Evolutionary conservation across 2,888 invertebrate species (phyloP).

Genomic region (Macropis europaea): DNA sequence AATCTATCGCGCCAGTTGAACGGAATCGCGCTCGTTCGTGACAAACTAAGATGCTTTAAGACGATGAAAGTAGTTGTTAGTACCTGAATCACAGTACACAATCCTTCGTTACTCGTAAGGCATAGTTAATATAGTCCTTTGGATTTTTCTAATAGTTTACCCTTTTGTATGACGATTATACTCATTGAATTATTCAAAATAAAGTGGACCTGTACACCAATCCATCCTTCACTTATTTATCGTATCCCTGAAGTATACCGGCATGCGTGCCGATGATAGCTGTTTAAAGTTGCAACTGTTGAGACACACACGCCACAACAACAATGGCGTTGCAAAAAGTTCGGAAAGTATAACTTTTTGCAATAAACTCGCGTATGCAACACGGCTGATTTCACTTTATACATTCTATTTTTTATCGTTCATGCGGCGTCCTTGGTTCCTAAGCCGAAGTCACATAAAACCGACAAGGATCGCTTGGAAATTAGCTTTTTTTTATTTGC

Average conservation of each 20-base stretch:
- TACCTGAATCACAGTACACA: constrained; percentile 71
- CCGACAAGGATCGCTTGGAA: not conserved
- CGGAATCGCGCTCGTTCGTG: constrained; percentile 5
- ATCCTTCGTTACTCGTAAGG: constrained; percentile 51
- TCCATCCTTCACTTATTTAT: not conserved
- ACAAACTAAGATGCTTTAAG: constrained; percentile 59
- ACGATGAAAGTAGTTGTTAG: constrained; percentile 62
- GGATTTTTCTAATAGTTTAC: constrained; percentile 45
- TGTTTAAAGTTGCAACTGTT: no score
- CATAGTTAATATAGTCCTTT: constrained; percentile 46
- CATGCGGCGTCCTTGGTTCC: constrained; percentile 5
- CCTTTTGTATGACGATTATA: constrained; percentile 55
- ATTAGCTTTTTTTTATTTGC: not conserved
- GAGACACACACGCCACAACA: no score
- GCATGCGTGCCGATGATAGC: no score
- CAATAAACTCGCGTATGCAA: not conserved
- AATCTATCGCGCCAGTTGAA: not conserved
- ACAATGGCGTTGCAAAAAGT: constrained; percentile 2
- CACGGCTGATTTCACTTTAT: constrained; percentile 25
- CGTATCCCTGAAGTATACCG: not conserved
- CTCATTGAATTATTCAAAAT: constrained; percentile 43
- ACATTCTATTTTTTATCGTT: constrained; percentile 6
- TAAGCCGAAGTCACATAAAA: not conserved
- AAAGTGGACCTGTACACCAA: constrained; percentile 24
- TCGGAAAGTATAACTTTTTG: constrained; percentile 12